phyloP scores from a whole-genome alignment of 1,140 invertebrate genomes.

The Periplaneta americana region DNA sequence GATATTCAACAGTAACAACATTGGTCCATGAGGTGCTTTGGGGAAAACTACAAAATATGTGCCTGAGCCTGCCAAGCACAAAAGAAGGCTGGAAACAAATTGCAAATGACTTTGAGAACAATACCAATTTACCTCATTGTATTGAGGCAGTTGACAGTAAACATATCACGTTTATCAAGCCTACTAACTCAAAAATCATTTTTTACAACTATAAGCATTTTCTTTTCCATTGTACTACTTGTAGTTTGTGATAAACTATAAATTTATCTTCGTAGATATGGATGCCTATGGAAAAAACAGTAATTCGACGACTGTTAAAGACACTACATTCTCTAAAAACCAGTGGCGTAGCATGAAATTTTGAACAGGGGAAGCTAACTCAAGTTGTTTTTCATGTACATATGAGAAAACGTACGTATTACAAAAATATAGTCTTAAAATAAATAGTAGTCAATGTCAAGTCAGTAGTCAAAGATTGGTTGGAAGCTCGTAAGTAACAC shows the following conservation, averaged over 20 bases:
- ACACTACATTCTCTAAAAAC: too few species aligned
- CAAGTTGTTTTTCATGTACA: too few species aligned
- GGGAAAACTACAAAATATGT: neutral
- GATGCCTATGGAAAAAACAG: constrained; percentile 33
- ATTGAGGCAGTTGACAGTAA: constrained; percentile 30
- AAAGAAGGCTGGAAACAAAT: constrained; percentile 6
- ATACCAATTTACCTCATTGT: constrained; percentile 1
- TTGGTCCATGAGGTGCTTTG: neutral
- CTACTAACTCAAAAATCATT: constrained; percentile 27
- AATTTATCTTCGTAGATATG: constrained; percentile 24
- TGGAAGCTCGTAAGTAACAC: too few species aligned
- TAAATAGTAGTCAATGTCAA: too few species aligned
- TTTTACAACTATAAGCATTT: constrained; percentile 30
- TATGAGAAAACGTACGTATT: too few species aligned
- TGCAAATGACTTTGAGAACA: neutral
- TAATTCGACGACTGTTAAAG: too few species aligned
- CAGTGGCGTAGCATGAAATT: too few species aligned
- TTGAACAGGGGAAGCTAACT: too few species aligned
- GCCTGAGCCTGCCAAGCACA: constrained; percentile 3
- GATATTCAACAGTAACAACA: neutral
- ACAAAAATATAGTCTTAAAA: too few species aligned
- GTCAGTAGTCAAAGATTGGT: too few species aligned
- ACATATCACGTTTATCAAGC: constrained; percentile 26
- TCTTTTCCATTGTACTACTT: constrained; percentile 35
- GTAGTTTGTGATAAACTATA: constrained; percentile 34